Conservation (phyloP, 2,888 invertebrate species). For the Ectemnius continuus region DNA sequence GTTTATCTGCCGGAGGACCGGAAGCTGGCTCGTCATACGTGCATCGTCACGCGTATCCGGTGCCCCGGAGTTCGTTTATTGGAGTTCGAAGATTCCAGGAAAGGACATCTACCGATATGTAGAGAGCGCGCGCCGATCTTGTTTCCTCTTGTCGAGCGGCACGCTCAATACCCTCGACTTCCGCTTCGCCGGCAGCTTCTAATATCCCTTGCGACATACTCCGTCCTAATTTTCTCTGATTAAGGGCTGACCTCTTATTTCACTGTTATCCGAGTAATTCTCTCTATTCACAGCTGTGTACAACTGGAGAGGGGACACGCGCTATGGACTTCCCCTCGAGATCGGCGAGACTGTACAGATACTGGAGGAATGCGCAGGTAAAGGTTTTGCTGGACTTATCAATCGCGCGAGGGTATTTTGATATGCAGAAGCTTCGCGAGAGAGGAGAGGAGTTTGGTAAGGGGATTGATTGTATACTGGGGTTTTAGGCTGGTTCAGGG, state of each 20-base stretch:
- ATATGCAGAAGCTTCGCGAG: too few relatives aligned
- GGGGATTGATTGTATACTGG: background rate
- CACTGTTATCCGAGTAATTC: background rate
- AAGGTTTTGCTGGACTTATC: conserved; percentile 46
- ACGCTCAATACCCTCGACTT: too few relatives aligned
- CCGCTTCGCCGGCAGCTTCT: too few relatives aligned
- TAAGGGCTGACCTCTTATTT: conserved; percentile 5
- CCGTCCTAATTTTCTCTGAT: background rate
- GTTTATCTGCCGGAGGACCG: conserved; percentile 69
- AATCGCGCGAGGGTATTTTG: background rate
- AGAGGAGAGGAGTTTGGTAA: too few relatives aligned
- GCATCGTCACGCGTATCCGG: conserved; percentile 76
- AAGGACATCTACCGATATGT: conserved; percentile 35
- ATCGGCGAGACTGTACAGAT: conserved; percentile 96
- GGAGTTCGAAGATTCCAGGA: conserved; percentile 53
- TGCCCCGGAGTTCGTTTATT: conserved; percentile 63
- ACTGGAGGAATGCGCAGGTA: conserved; percentile 92
- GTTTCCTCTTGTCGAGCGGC: too few relatives aligned
- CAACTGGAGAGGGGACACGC: conserved; percentile 93
- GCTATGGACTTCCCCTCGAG: conserved; percentile 89
- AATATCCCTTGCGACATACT: background rate
- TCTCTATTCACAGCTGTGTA: conserved; percentile 87
- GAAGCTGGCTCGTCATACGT: conserved; percentile 75
- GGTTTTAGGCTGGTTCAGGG: conserved; percentile 89
- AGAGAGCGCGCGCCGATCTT: too few relatives aligned